phyloP scores from a whole-genome alignment of 2,797 vertebrate genomes.

The Champsocephalus esox region DNA sequence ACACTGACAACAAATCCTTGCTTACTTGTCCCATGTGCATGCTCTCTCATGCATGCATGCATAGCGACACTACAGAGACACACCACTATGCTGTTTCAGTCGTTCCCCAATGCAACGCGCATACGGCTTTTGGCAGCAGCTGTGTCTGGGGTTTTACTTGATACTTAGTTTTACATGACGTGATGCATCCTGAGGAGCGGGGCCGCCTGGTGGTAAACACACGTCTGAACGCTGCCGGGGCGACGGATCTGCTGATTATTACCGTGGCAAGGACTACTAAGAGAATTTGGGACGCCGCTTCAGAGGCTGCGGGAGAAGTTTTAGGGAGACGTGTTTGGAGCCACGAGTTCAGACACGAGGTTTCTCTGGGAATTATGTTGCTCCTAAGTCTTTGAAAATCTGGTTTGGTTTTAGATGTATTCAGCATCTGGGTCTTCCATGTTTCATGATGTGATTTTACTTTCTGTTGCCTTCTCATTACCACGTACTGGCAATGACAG shows the following conservation, averaged over 20 bases:
- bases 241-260: constrained; percentile 62
- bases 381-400: background rate
- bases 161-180: constrained; percentile 62
- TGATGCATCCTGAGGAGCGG: constrained; percentile 55
- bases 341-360: background rate
- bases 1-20: background rate
- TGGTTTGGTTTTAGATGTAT: constrained; percentile 9
- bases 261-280: constrained; percentile 39
- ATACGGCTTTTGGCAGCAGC: constrained; percentile 51
- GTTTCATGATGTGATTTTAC: constrained; percentile 18
- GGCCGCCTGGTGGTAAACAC: constrained; percentile 51
- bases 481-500: constrained; percentile 4
- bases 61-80: constrained; percentile 7
- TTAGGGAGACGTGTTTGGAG: constrained; percentile 14
- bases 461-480: background rate
- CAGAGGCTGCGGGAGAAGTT: constrained; percentile 13
- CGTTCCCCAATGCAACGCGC: constrained; percentile 23
- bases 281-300: constrained; percentile 43
- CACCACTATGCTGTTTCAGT: background rate
- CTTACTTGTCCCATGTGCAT: background rate
- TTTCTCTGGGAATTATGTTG: constrained; percentile 1
- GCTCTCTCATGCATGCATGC: background rate
- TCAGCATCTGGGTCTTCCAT: background rate
- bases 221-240: constrained; percentile 46
- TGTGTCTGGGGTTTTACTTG: constrained; percentile 46